These are phyloP conservation scores for Cosmia pyralina DNA, from an alignment of 2,888 invertebrate species.

Conservation along the genomic window DNA sequence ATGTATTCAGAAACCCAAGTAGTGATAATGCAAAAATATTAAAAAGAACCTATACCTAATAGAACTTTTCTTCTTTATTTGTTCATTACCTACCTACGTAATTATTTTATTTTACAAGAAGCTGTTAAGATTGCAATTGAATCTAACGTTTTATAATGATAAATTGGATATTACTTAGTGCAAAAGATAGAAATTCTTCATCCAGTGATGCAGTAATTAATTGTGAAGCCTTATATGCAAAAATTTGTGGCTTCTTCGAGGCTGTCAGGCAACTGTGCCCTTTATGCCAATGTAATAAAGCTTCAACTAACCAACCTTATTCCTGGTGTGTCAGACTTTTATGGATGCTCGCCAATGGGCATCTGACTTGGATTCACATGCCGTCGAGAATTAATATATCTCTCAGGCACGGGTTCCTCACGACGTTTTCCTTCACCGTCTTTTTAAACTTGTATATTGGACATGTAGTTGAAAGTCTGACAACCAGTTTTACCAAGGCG, in stretches of 20 bases:
- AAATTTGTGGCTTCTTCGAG: conserved; percentile 27
- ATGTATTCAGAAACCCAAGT: too few species aligned
- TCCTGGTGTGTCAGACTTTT: too few species aligned
- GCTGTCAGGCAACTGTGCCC: neutral
- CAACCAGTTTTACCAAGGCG: neutral
- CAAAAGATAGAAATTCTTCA: neutral
- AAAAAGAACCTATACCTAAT: neutral
- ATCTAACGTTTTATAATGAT: neutral
- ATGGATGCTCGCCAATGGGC: too few species aligned
- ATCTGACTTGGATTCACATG: too few species aligned
- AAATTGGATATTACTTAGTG: neutral
- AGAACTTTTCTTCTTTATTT: neutral
- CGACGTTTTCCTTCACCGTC: too few species aligned
- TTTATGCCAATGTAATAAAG: neutral
- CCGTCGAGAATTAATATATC: too few species aligned
- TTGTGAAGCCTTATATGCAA: conserved; percentile 21
- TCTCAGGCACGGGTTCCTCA: too few species aligned
- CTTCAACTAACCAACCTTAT: neutral
- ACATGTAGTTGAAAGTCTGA: neutral
- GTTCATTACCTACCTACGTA: neutral
- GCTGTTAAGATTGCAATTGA: neutral
- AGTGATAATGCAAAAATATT: neutral
- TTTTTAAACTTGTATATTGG: neutral
- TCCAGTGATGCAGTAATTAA: neutral
- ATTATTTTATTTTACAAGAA: neutral